A percentile compares a stretch with the other conserved stretches of the same genome.
phyloP scores from a whole-genome alignment of 1,140 invertebrate species.

The Archivesica marissinica region DNA sequence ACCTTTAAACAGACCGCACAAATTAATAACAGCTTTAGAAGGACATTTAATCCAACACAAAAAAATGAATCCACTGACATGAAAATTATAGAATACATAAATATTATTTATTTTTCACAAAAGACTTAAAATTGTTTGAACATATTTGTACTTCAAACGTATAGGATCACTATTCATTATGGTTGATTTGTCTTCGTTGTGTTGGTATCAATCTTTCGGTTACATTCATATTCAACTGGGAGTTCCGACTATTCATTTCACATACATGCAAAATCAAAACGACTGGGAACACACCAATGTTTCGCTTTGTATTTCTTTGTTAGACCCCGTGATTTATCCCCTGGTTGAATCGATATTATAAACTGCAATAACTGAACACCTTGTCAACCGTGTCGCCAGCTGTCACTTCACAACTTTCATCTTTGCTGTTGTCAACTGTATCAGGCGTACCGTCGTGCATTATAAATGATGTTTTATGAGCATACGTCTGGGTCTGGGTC shows the following conservation, averaged over 20 bases:
- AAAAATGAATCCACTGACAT: too few relatives aligned
- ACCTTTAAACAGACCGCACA: too few relatives aligned
- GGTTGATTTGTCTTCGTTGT: not conserved
- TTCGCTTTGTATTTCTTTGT: conserved; percentile 16
- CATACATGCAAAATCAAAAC: not conserved
- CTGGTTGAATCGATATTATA: not conserved
- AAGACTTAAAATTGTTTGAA: too few relatives aligned
- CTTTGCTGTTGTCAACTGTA: not conserved
- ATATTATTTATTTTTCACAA: too few relatives aligned
- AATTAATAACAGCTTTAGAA: too few relatives aligned
- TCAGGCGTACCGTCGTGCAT: not conserved
- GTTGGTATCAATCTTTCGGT: not conserved
- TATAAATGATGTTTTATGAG: not conserved
- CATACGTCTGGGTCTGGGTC: not conserved
- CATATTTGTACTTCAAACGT: too few relatives aligned
- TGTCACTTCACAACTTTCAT: not conserved
- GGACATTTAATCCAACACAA: too few relatives aligned
- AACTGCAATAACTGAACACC: conserved; percentile 20
- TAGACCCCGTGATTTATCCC: not conserved
- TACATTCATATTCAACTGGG: not conserved
- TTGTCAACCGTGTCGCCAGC: not conserved
- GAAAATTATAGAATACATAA: too few relatives aligned
- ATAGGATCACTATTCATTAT: too few relatives aligned
- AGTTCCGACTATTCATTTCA: not conserved
- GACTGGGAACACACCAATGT: not conserved